Percentiles rank a stretch among this genome's conserved stretches.
These are phyloP conservation scores for Aelia acuminata DNA, from an alignment of 2,888 invertebrate genomes.

Conservation along the genomic window DNA sequence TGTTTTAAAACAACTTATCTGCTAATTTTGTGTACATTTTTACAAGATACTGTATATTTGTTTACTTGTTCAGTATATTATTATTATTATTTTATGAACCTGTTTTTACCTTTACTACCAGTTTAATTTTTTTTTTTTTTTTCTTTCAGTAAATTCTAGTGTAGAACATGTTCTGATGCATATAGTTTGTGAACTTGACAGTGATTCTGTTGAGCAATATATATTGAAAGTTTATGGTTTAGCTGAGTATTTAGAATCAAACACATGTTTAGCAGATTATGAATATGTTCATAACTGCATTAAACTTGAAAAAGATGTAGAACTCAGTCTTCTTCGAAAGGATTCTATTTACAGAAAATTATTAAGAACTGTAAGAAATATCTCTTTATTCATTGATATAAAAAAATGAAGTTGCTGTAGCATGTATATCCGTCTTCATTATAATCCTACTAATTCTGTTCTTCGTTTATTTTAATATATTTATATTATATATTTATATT, in stretches of 20 bases:
- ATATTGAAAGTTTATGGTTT: conserved; percentile 87
- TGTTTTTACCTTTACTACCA: conserved; percentile 53
- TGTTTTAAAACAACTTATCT: background rate
- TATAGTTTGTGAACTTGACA: conserved; percentile 85
- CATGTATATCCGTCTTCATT: background rate
- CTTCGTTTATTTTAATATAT: no score
- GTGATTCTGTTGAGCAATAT: conserved; percentile 77
- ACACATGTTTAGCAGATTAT: conserved; percentile 88
- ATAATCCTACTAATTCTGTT: no score
- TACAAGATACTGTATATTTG: background rate
- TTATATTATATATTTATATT: no score
- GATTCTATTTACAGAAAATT: conserved; percentile 55
- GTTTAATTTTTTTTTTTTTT: conserved; percentile 53
- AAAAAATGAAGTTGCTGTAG: background rate
- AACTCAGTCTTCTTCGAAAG: conserved; percentile 70
- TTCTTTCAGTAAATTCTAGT: conserved; percentile 82
- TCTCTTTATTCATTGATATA: background rate
- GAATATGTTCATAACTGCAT: conserved; percentile 95
- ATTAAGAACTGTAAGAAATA: conserved; percentile 61
- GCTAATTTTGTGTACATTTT: background rate
- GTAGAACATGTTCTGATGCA: conserved; percentile 89
- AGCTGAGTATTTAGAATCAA: conserved; percentile 89
- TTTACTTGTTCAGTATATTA: background rate
- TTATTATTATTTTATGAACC: conserved; percentile 30
- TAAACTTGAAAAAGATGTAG: conserved; percentile 91